phyloP scores from a whole-genome alignment of 2,888 invertebrate species.

The Hydrotaea diabolus region DNA sequence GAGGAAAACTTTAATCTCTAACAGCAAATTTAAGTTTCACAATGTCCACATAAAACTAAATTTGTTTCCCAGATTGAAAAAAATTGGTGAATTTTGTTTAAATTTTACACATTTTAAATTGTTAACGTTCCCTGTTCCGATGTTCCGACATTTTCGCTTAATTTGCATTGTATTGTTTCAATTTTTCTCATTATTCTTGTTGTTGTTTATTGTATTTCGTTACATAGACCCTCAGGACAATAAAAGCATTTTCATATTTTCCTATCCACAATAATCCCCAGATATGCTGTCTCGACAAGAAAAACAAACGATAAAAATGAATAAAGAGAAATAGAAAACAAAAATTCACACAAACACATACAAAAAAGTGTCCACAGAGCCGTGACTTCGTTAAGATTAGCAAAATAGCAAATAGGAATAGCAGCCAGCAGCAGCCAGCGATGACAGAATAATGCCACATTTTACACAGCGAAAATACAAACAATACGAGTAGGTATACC shows the following conservation, averaged over 20 bases:
- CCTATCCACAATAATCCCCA: conserved; percentile 38
- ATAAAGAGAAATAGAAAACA: neutral
- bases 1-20: too few relatives aligned
- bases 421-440: conserved; percentile 11
- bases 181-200: conserved; percentile 33
- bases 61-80: neutral
- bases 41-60: neutral
- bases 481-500: too few relatives aligned
- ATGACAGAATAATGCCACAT: conserved; percentile 3
- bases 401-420: conserved; percentile 27
- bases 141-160: conserved; percentile 12
- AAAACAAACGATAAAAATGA: conserved; percentile 1
- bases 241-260: conserved; percentile 31
- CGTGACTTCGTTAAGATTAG: conserved; percentile 57
- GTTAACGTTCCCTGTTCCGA: neutral
- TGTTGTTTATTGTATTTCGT: conserved; percentile 7
- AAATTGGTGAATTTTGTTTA: conserved; percentile 17
- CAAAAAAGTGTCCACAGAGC: conserved; percentile 15
- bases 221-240: conserved; percentile 19
- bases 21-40: too few relatives aligned
- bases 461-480: neutral
- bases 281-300: conserved; percentile 42
- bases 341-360: conserved; percentile 13
- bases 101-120: conserved; percentile 20
- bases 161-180: conserved; percentile 28